Conservation (phyloP, 2,113 vertebrate genomes). For the Manacus vitellinus region DNA sequence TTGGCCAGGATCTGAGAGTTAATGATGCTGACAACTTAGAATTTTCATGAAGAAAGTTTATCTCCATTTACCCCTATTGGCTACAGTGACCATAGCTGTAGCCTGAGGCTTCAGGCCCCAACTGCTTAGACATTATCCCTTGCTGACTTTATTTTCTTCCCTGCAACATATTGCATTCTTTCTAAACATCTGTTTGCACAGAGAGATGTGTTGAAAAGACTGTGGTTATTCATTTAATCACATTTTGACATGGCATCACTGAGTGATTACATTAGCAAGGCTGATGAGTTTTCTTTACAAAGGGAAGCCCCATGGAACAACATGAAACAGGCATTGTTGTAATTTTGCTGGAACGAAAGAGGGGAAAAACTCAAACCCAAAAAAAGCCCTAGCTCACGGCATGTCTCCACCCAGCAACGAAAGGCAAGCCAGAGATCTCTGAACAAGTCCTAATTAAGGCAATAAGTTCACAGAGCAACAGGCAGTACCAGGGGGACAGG, state of each 20-base stretch:
- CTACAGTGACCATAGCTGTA: not conserved
- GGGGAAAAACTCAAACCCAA: constrained; percentile 15
- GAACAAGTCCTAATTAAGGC: constrained; percentile 52
- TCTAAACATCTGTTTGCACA: constrained; percentile 64
- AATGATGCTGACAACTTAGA: not conserved
- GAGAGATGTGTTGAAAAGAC: constrained; percentile 59
- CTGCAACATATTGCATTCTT: constrained; percentile 35
- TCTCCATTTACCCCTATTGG: not conserved
- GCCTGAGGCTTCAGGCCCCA: not conserved
- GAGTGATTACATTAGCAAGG: constrained; percentile 64
- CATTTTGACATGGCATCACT: constrained; percentile 53
- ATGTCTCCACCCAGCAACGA: constrained; percentile 43
- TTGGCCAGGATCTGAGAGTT: not conserved
- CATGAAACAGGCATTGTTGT: constrained; percentile 46
- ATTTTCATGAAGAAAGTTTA: not conserved
- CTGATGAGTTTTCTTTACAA: constrained; percentile 56
- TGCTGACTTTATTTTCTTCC: not conserved
- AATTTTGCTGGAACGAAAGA: constrained; percentile 44
- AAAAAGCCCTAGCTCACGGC: constrained; percentile 37
- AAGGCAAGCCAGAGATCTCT: constrained; percentile 49
- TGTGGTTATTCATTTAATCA: constrained; percentile 64
- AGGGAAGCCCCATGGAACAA: constrained; percentile 54
- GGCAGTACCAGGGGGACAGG: not conserved
- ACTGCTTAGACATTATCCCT: not conserved
- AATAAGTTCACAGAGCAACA: constrained; percentile 1